These are phyloP conservation scores for Equus quagga DNA, from an alignment of 2,113 vertebrate species.

Conservation along the genomic window DNA sequence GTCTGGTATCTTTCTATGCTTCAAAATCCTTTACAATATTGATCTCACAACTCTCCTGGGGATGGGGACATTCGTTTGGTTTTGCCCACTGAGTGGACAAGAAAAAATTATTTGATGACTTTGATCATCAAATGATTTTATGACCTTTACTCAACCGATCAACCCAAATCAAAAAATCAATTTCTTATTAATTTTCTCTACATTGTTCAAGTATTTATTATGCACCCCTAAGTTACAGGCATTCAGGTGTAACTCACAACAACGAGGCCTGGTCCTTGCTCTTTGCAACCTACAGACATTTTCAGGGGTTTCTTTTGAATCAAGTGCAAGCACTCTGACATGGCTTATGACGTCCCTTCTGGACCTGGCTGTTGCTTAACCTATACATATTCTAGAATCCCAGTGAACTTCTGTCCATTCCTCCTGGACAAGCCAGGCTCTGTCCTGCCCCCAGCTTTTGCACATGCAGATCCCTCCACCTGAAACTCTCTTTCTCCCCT, in stretches of 20 bases:
- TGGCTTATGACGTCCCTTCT: neutral
- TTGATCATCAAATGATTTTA: slow-evolving; percentile 10
- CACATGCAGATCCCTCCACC: neutral
- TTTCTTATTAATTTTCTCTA: neutral
- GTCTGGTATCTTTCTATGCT: neutral
- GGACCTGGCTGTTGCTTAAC: neutral
- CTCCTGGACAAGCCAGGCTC: neutral
- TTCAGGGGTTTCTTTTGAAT: neutral
- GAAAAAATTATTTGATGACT: neutral
- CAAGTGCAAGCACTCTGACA: neutral
- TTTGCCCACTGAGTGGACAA: neutral
- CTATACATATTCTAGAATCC: neutral
- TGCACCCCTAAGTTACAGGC: neutral
- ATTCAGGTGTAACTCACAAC: neutral
- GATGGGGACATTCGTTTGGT: neutral
- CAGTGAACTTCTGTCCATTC: neutral
- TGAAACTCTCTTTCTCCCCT: neutral
- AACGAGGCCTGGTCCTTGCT: neutral
- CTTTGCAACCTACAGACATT: neutral
- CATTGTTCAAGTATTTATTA: neutral
- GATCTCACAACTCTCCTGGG: neutral
- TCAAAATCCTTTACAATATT: neutral
- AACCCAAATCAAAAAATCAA: neutral
- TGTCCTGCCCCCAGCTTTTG: neutral
- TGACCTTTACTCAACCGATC: neutral